These are phyloP conservation scores for Temnothorax ravouxi DNA, from an alignment of 2,888 invertebrate species.

Conservation along the genomic window DNA sequence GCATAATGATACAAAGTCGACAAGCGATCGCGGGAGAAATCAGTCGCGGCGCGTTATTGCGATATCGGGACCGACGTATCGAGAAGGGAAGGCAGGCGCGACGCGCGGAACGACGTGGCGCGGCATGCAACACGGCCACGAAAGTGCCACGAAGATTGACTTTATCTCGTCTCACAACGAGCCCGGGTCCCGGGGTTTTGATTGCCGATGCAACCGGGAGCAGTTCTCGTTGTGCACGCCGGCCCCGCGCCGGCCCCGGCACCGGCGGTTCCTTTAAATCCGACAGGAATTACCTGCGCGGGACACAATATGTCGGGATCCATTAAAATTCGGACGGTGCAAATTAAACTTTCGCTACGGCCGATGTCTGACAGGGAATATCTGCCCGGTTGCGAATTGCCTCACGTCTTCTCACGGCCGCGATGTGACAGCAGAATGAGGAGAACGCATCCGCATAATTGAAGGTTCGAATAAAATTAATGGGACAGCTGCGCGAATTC, in stretches of 20 bases:
- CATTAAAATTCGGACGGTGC: slow-evolving; percentile 78
- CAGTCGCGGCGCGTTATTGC: slow-evolving; percentile 65
- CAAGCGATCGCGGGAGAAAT: slow-evolving; percentile 21
- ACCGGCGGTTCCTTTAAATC: slow-evolving; percentile 68
- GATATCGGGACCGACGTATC: slow-evolving; percentile 70
- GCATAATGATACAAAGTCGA: slow-evolving; percentile 46
- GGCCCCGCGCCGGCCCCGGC: slow-evolving; percentile 32
- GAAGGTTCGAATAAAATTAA: slow-evolving; percentile 68
- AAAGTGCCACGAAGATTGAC: slow-evolving; percentile 75
- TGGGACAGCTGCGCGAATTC: slow-evolving; percentile 58
- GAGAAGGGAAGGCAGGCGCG: slow-evolving; percentile 24
- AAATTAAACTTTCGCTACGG: slow-evolving; percentile 79
- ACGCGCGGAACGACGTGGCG: not conserved
- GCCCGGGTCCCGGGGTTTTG: slow-evolving; percentile 46
- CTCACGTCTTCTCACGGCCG: slow-evolving; percentile 59
- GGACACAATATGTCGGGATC: slow-evolving; percentile 74
- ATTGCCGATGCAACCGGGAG: slow-evolving; percentile 61
- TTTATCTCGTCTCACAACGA: slow-evolving; percentile 72
- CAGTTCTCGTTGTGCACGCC: slow-evolving; percentile 52
- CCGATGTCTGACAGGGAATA: slow-evolving; percentile 68
- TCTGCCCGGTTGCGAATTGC: slow-evolving; percentile 63
- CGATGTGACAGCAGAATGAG: slow-evolving; percentile 66
- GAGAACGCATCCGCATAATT: slow-evolving; percentile 65
- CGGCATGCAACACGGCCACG: slow-evolving; percentile 53
- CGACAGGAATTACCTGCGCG: slow-evolving; percentile 77